Evolutionary conservation across 1,140 invertebrate genomes (phyloP).

Genomic region (Ruditapes philippinarum): DNA sequence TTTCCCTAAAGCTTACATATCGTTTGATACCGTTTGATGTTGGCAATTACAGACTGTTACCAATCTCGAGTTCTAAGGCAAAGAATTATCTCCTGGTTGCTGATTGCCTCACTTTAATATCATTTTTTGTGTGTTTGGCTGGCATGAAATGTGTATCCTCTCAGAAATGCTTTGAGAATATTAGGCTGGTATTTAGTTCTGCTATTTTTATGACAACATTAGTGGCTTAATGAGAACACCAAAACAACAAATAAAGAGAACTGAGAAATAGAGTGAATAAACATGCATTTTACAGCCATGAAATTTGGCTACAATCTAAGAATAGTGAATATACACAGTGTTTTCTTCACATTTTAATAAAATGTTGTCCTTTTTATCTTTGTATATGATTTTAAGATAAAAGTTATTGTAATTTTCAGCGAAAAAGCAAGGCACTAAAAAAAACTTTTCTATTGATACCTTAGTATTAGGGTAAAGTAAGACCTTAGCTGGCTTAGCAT

Average conservation of each 20-base stretch:
- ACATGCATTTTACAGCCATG: no score
- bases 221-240: slow-evolving; percentile 14
- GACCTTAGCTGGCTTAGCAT: no score
- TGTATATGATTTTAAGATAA: no score
- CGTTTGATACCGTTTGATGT: slow-evolving; percentile 15
- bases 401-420: no score
- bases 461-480: no score
- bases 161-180: neutral
- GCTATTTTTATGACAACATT: slow-evolving; percentile 17
- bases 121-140: neutral
- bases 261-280: no score
- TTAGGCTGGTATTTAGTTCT: slow-evolving; percentile 17
- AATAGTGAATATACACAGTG: no score
- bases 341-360: no score
- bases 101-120: neutral
- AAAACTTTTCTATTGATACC: no score
- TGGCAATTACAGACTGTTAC: slow-evolving; percentile 9
- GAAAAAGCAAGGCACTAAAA: no score
- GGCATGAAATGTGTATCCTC: neutral
- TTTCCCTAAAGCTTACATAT: slow-evolving; percentile 1
- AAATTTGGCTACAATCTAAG: no score
- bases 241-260: neutral
- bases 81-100: neutral
- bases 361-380: no score
- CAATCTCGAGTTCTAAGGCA: slow-evolving; percentile 12